Base-by-base conservation (phyloP, 2,797 vertebrate genomes). In the Urocyon cinereoargenteus region DNA sequence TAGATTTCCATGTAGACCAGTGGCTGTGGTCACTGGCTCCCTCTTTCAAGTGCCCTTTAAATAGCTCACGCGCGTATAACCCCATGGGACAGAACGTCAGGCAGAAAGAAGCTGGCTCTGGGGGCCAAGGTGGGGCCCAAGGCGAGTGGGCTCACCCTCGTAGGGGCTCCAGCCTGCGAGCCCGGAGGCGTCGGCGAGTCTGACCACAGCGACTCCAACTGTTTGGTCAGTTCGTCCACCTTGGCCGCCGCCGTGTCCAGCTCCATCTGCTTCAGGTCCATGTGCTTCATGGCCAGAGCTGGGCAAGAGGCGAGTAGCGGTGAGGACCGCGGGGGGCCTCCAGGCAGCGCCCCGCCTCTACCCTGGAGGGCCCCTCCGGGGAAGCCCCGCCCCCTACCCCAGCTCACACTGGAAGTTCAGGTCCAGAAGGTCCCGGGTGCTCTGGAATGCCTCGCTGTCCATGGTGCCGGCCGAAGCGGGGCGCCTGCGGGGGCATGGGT, bases 231-330 rank as follows among this genome's bases (percentile, higher is more conserved):
- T 94, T 99, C 99, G 31, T 99, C 99, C 19, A 99, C 99, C 53
- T 99, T 99, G 79, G 99, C 99, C 28, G 99, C 98, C 0, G 99
- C 99, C 0, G 99, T 99, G 81, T 99, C 99, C 98, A 99, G 97
- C 92, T 99, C 99, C 92, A 99, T 98, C 96, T 99, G 99, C 92
- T 99, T 99, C 53, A 99, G 97, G 18, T 99, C 99, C 84, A 99
- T 99, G 86, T 98, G 97, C 97, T 99, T 99, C 98, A 99, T 99
- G 98, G 98, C 97, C 98, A 99, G 95, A 1, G 98, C 98, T 98
- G 96, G 6, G 31, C 10, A 0, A 36, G 18, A 0, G 6, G 59
- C 55, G 59, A 70, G 78, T 0, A 19, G 68, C 4, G 5, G 70
- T 97, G 6, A 97, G 85, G 26, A 40, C 57, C 1, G 0, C 0